A percentile compares a stretch with the other conserved stretches of the same genome.
These are phyloP conservation scores for Eutolmus rufibarbis DNA, from an alignment of 2,888 invertebrate species.

Conservation along the genomic window DNA sequence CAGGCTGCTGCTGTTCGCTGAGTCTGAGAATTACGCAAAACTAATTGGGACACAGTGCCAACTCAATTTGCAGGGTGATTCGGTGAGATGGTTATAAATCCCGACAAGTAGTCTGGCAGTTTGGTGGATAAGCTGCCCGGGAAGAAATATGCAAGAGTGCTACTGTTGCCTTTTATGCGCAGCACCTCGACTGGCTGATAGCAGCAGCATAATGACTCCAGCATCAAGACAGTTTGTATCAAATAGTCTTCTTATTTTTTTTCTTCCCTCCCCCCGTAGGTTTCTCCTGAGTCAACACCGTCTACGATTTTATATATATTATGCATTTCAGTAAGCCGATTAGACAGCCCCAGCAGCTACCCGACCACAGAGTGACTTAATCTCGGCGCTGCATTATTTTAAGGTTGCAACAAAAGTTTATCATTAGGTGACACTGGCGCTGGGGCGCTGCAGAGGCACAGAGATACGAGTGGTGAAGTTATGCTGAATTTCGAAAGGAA, in stretches of 20 bases:
- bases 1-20: background rate
- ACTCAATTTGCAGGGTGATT: background rate
- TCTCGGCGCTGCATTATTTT: background rate
- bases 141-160: background rate
- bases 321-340: constrained; percentile 6
- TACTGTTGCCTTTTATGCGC: background rate
- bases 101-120: background rate
- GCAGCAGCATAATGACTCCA: background rate
- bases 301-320: background rate
- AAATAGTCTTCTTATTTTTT: background rate
- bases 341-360: background rate
- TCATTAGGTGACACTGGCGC: constrained; percentile 8
- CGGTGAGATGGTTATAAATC: background rate
- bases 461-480: background rate
- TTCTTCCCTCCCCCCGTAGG: background rate
- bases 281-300: background rate
- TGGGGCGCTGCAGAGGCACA: background rate
- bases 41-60: background rate
- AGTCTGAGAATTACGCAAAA: constrained; percentile 1
- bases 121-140: background rate
- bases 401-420: constrained; percentile 15
- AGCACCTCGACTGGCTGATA: background rate
- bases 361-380: background rate
- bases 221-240: background rate
- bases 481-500: constrained; percentile 25